These are phyloP conservation scores for Ectemnius lituratus DNA, from an alignment of 2,888 invertebrate species.

Conservation along the genomic window DNA sequence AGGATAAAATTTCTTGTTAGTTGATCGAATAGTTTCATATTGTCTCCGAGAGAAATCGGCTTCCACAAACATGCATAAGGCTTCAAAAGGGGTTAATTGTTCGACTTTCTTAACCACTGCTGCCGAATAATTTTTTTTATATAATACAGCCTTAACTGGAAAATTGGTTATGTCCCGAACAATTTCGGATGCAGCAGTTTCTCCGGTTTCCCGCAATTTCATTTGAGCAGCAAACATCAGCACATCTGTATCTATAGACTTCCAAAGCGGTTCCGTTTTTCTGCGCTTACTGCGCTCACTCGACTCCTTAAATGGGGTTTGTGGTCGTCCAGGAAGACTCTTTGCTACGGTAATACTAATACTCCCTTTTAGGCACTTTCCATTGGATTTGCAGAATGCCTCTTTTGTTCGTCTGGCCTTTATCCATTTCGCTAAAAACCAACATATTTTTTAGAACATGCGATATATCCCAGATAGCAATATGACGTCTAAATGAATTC, in stretches of 20 bases:
- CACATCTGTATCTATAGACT: too few relatives aligned
- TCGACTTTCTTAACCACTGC: neutral
- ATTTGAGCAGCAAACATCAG: too few relatives aligned
- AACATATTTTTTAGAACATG: too few relatives aligned
- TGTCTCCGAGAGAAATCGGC: slow-evolving; percentile 7
- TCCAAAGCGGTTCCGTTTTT: too few relatives aligned
- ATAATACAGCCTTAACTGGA: slow-evolving; percentile 1
- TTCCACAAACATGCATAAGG: slow-evolving; percentile 14
- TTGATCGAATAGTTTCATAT: neutral
- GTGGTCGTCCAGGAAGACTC: too few relatives aligned
- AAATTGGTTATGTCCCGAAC: slow-evolving; percentile 19
- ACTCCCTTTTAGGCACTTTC: too few relatives aligned
- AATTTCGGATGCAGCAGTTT: slow-evolving; percentile 14
- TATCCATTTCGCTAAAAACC: neutral
- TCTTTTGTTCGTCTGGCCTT: neutral
- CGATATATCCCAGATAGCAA: too few relatives aligned
- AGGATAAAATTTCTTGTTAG: slow-evolving; percentile 1
- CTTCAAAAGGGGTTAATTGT: slow-evolving; percentile 3
- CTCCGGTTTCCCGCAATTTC: too few relatives aligned
- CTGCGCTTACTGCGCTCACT: too few relatives aligned
- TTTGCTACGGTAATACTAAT: too few relatives aligned
- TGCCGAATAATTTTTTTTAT: slow-evolving; percentile 1
- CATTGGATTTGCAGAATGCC: neutral
- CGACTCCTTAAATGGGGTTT: too few relatives aligned
- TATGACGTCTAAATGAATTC: too few relatives aligned